Percentiles rank a stretch among this genome's conserved stretches.
Evolutionary conservation across 2,113 vertebrate species (phyloP).

Genomic region (Lagopus leucura): DNA sequence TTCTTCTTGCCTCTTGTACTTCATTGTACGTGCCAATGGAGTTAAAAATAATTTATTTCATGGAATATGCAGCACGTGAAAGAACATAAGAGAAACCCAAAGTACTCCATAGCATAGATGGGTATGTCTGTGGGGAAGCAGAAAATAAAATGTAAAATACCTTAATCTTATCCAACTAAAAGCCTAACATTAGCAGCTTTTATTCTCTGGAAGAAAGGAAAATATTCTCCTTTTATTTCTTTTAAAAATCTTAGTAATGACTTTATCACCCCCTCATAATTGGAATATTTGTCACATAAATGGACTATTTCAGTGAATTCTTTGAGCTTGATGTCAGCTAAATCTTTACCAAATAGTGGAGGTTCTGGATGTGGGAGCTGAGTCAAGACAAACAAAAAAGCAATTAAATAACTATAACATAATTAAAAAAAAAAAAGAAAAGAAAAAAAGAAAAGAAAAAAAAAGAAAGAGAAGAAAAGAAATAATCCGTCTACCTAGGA

Average conservation of each 20-base stretch:
- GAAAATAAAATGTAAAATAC: background rate
- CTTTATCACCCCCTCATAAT: background rate
- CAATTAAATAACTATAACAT: too few relatives aligned
- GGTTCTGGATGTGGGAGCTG: background rate
- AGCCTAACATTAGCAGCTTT: background rate
- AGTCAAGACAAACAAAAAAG: background rate
- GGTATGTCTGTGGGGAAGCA: background rate
- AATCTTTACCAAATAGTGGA: background rate
- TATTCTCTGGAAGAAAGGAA: background rate
- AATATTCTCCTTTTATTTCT: background rate
- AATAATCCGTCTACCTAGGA: background rate
- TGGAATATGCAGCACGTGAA: background rate
- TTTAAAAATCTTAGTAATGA: background rate
- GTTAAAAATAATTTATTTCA: background rate
- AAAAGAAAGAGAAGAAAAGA: background rate
- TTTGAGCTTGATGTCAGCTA: background rate
- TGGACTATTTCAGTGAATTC: background rate
- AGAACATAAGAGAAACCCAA: background rate
- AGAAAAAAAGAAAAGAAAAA: background rate
- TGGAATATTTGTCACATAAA: background rate
- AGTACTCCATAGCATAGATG: rapidly evolving
- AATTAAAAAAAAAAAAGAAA: background rate
- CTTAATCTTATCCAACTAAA: background rate
- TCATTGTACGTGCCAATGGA: background rate
- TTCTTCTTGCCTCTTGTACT: background rate